Percentiles rank a stretch among this genome's conserved stretches.
These are phyloP conservation scores for Carpatolechia fugitivella DNA, from an alignment of 2,888 invertebrate species.

Conservation along the genomic window DNA sequence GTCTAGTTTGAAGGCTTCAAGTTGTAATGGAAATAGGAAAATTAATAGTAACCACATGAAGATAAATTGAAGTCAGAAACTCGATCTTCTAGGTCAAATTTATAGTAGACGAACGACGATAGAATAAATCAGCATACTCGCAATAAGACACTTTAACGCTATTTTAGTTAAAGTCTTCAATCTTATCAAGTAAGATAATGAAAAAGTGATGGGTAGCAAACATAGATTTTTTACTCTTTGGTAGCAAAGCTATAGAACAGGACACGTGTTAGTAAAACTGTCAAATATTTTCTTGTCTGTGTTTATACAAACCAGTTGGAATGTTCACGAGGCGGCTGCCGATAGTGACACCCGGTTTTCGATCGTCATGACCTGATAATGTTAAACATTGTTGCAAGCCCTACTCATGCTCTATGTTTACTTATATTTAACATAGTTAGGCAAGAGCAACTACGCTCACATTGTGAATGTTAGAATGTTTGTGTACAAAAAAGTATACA, in stretches of 20 bases:
- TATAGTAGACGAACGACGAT: neutral
- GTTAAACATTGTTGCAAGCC: conserved; percentile 29
- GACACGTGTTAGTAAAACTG: conserved; percentile 8
- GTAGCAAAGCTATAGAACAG: conserved; percentile 5
- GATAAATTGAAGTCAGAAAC: conserved; percentile 2
- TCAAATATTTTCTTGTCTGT: conserved; percentile 1
- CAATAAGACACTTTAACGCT: too few relatives aligned
- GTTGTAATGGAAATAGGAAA: conserved; percentile 1
- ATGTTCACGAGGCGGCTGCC: conserved; percentile 35
- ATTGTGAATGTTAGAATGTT: neutral
- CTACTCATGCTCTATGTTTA: conserved; percentile 1
- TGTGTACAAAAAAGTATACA: too few relatives aligned
- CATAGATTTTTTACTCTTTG: too few relatives aligned
- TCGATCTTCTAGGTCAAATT: neutral
- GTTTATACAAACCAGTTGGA: conserved; percentile 29
- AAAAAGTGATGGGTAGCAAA: too few relatives aligned
- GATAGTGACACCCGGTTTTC: conserved; percentile 48
- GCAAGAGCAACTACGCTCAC: neutral
- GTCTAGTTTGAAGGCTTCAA: neutral
- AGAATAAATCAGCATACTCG: neutral
- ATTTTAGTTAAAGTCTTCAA: too few relatives aligned
- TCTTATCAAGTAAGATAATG: too few relatives aligned
- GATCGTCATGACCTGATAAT: conserved; percentile 57
- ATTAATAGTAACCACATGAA: conserved; percentile 1
- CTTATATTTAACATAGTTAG: neutral